Evolutionary conservation across 2,888 invertebrate genomes (phyloP).

Genomic region (Plagiodera versicolora): DNA sequence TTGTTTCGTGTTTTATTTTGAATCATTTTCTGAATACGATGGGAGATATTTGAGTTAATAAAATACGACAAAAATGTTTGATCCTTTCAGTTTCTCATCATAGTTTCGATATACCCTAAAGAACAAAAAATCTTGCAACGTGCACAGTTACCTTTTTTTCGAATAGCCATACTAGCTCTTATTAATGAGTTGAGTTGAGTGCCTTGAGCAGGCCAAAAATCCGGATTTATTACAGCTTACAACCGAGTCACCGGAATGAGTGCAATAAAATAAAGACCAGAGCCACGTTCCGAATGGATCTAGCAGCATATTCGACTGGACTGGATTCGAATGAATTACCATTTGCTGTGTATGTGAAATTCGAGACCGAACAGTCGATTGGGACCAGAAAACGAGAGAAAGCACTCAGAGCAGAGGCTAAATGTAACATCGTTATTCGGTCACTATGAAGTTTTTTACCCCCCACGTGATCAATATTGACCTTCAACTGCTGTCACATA

Average conservation of each 20-base stretch:
- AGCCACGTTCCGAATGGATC: neutral
- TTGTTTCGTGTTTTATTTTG: too few species aligned
- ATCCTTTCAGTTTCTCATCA: too few species aligned
- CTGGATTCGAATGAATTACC: conserved; percentile 1
- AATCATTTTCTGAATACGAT: too few species aligned
- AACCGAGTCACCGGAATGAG: neutral
- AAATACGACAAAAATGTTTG: too few species aligned
- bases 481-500: too few species aligned
- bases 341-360: conserved; percentile 7
- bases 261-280: neutral
- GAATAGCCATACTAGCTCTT: neutral
- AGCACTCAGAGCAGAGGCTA: conserved; percentile 4
- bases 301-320: neutral
- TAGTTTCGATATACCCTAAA: too few species aligned
- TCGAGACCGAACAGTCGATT: conserved; percentile 9
- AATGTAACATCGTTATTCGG: conserved; percentile 4
- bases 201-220: neutral
- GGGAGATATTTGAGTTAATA: too few species aligned
- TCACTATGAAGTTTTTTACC: neutral
- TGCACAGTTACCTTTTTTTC: too few species aligned
- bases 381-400: conserved; percentile 9
- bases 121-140: too few species aligned
- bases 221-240: neutral
- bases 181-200: neutral
- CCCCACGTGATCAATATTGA: neutral